phyloP scores from a whole-genome alignment of 2,888 invertebrate genomes.

The Scaptomyza tumidula region DNA sequence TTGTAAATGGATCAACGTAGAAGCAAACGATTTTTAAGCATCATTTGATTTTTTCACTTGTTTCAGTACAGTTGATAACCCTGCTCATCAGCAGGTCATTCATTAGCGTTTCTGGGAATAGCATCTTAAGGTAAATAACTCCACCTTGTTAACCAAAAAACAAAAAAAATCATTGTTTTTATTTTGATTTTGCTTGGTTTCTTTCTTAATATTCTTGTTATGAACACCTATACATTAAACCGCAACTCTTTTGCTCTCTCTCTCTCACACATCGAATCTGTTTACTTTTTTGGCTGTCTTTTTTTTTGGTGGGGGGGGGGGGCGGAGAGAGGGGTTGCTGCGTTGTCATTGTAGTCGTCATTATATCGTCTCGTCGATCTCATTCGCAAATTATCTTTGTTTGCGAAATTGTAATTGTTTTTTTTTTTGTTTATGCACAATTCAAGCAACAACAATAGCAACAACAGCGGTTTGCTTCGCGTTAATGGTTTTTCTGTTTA shows the following conservation, averaged over 20 bases:
- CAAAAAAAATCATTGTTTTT: background rate
- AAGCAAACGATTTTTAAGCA: background rate
- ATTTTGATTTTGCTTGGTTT: slow-evolving; percentile 1
- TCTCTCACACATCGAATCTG: background rate
- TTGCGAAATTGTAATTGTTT: slow-evolving; percentile 77
- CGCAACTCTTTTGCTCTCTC: background rate
- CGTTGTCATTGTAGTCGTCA: slow-evolving; percentile 48
- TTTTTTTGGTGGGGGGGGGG: background rate
- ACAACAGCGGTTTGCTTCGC: slow-evolving; percentile 44
- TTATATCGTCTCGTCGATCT: slow-evolving; percentile 69
- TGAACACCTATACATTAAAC: background rate
- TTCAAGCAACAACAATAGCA: slow-evolving; percentile 36
- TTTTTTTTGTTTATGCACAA: slow-evolving; percentile 43
- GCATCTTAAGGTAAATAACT: slow-evolving; percentile 1
- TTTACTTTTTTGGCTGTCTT: background rate
- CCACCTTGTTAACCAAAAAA: background rate
- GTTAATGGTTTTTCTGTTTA: slow-evolving; percentile 72
- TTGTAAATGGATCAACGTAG: background rate
- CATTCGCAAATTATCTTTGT: slow-evolving; percentile 76
- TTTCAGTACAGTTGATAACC: background rate
- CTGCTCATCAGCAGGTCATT: background rate
- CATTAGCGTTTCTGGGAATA: background rate
- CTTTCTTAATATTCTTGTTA: slow-evolving; percentile 5
- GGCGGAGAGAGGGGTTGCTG: background rate
- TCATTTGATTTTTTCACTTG: background rate